Conservation (phyloP, 2,113 vertebrate genomes). For the Melanostigma gelatinosum region DNA sequence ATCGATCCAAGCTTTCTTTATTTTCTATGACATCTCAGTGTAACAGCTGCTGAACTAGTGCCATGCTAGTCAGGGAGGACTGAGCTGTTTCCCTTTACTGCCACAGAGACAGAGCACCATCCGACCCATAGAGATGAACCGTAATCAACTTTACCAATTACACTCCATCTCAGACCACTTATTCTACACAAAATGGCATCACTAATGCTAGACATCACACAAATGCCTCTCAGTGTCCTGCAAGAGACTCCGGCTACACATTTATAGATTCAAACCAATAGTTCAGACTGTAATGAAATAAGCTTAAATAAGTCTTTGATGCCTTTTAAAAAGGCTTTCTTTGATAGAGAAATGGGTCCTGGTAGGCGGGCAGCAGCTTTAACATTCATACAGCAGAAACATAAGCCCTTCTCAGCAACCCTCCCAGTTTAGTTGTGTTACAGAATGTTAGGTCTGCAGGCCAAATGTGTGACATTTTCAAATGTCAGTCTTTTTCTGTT, state of each 20-base stretch:
- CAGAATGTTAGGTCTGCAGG: slow-evolving; percentile 41
- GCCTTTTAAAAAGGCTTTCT: slow-evolving; percentile 46
- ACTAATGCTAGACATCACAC: slow-evolving; percentile 71
- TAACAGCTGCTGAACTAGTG: slow-evolving; percentile 17
- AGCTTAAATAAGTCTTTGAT: slow-evolving; percentile 54
- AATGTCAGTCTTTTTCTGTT: slow-evolving; percentile 48
- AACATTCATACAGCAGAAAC: slow-evolving; percentile 18
- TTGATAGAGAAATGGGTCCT: slow-evolving; percentile 35
- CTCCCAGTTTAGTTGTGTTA: neutral
- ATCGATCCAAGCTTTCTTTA: neutral
- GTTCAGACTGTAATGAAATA: slow-evolving; percentile 63
- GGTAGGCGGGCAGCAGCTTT: slow-evolving; percentile 5
- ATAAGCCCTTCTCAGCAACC: neutral
- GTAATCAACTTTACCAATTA: slow-evolving; percentile 81
- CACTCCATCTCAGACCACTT: slow-evolving; percentile 79
- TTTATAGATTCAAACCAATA: slow-evolving; percentile 70
- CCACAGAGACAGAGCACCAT: slow-evolving; percentile 57
- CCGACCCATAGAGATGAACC: slow-evolving; percentile 65
- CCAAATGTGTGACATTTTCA: slow-evolving; percentile 61
- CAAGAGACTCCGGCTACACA: slow-evolving; percentile 57
- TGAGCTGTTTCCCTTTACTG: slow-evolving; percentile 24
- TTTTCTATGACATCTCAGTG: slow-evolving; percentile 3
- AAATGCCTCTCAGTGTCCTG: slow-evolving; percentile 69
- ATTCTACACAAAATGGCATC: slow-evolving; percentile 75
- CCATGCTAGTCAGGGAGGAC: slow-evolving; percentile 3